Conservation (phyloP, 2,888 invertebrate genomes). For the Lasioglossum marginatum region DNA sequence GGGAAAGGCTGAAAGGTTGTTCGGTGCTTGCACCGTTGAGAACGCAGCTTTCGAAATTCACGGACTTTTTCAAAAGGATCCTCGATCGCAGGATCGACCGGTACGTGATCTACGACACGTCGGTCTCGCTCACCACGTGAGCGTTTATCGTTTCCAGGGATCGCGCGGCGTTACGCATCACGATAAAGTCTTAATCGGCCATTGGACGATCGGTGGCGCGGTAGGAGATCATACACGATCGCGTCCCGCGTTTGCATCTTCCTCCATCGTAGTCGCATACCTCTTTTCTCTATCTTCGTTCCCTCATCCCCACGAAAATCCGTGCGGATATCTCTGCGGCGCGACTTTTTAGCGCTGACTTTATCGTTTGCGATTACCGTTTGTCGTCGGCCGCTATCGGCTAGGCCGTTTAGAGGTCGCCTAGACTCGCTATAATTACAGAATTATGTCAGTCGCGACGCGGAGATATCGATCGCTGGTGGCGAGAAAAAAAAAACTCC, state of each 20-base stretch:
- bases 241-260: slow-evolving; percentile 52
- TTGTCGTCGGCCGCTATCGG: slow-evolving; percentile 66
- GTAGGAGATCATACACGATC: slow-evolving; percentile 60
- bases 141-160: slow-evolving; percentile 67
- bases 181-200: slow-evolving; percentile 70
- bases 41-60: background rate
- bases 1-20: no score
- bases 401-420: slow-evolving; percentile 82
- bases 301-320: slow-evolving; percentile 26
- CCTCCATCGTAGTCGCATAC: slow-evolving; percentile 34
- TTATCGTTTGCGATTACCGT: slow-evolving; percentile 76
- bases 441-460: slow-evolving; percentile 70
- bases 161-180: slow-evolving; percentile 61
- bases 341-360: slow-evolving; percentile 51
- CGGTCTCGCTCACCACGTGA: slow-evolving; percentile 61
- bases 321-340: slow-evolving; percentile 26
- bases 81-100: slow-evolving; percentile 47
- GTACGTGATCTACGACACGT: slow-evolving; percentile 75
- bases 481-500: background rate
- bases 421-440: slow-evolving; percentile 73
- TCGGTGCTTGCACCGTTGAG: background rate
- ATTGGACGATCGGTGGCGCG: slow-evolving; percentile 63
- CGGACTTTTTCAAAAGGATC: slow-evolving; percentile 31
- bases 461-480: slow-evolving; percentile 35
- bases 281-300: background rate